phyloP scores from a whole-genome alignment of 2,797 vertebrate genomes.

The Sebastolobus alascanus region DNA sequence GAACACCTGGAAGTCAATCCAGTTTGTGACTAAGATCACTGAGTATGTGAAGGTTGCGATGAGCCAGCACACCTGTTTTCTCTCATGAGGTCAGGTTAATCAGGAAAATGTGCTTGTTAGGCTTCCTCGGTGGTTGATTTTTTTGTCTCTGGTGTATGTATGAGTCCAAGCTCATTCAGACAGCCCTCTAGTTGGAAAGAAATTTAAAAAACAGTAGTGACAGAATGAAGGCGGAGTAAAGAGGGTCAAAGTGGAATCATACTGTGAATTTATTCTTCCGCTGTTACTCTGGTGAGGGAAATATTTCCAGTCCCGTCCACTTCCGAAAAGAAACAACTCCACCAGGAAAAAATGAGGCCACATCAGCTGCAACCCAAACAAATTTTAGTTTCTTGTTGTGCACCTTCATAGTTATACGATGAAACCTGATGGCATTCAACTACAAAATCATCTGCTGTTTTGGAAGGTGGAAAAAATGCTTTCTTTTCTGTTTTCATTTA shows the following conservation, averaged over 20 bases:
- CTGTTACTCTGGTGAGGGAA: slow-evolving; percentile 43
- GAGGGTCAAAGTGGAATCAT: slow-evolving; percentile 36
- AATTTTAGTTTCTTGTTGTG: slow-evolving; percentile 17
- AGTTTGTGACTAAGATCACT: slow-evolving; percentile 15
- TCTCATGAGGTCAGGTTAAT: slow-evolving; percentile 14
- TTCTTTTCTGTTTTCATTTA: slow-evolving; percentile 41
- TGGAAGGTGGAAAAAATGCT: slow-evolving; percentile 49
- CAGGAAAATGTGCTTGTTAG: slow-evolving; percentile 16
- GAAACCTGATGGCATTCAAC: not conserved
- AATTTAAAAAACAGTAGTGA: slow-evolving; percentile 1
- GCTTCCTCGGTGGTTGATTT: not conserved
- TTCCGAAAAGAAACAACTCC: slow-evolving; percentile 57
- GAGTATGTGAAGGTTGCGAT: slow-evolving; percentile 17
- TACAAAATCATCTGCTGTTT: slow-evolving; percentile 42
- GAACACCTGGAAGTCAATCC: slow-evolving; percentile 17
- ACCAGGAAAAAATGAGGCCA: slow-evolving; percentile 54
- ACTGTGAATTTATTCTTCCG: slow-evolving; percentile 45
- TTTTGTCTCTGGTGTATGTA: not conserved
- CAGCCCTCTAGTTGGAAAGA: not conserved
- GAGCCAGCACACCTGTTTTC: slow-evolving; percentile 34
- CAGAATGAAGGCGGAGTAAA: slow-evolving; percentile 1
- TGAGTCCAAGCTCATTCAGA: not conserved
- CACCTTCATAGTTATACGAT: not conserved
- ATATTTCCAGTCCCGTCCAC: slow-evolving; percentile 61
- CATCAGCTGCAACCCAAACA: slow-evolving; percentile 31